Base-by-base conservation (phyloP, 2,888 invertebrate species). In the Dichetophora obliterata region DNA sequence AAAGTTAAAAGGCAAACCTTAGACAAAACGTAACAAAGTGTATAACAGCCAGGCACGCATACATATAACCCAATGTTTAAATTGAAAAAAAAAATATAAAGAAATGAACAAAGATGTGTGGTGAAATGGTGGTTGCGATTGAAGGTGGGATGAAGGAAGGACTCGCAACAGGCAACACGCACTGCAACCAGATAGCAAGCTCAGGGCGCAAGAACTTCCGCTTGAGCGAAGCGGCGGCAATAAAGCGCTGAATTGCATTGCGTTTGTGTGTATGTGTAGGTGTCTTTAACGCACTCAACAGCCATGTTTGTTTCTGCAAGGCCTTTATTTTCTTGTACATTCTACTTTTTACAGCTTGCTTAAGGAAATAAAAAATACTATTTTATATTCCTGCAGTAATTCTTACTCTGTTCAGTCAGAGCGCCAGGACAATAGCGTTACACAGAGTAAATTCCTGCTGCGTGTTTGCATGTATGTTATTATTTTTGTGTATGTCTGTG, bases 401-500 rank as follows among this genome's bases (percentile, higher is more conserved):
- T 43, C 43, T 11, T 6, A 43, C 11, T 1, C 11, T 11, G 43
- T 37, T 37, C 48, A 68, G 48, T 43, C 19, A 68, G 48, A 68
- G 48, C 3, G 27, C 8, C 43, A 43, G 43, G 43, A 43, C 43
- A 43, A 43, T 43, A 11, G 43, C 43, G 43, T 11, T 43, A 43
- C 11, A 22, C 34, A 22, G 19, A 14, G 19, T 16, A 52, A 24
- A n/a, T n/a, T 9, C 5, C 9, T 52, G 50, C 2, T 50, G n/a
- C 5, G 27, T 34, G 57, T 69, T 16, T 52, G 69, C 48, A 19
- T 27, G 24, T 65, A n/a, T 69, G 61, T n/a, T n/a, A n/a, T n/a
- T n/a, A n/a, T n/a, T n/a, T n/a, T n/a, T 27, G 24, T 54, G 65
- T 31, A 22, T 68, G 9, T 73, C 5, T 54, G 61, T 73, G 27